Percentiles rank a stretch among this genome's conserved stretches.
Conservation (phyloP, 1,140 invertebrate genomes). For the Argopecten irradians region DNA sequence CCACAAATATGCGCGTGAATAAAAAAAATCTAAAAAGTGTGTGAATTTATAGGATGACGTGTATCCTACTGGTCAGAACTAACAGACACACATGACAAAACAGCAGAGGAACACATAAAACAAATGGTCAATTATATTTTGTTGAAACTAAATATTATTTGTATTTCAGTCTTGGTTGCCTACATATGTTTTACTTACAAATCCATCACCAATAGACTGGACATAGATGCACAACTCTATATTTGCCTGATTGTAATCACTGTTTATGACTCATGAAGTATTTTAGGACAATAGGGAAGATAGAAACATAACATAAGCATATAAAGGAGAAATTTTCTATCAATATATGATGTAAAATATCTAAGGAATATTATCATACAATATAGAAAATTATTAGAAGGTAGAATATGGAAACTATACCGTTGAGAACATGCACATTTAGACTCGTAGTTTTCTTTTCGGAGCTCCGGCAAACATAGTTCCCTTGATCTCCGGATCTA, state of each 20-base stretch:
- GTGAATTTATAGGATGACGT: not conserved
- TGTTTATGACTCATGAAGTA: too few species aligned
- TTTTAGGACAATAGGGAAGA: not conserved
- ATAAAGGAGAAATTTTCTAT: not conserved
- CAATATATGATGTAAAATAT: too few species aligned
- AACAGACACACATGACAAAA: not conserved
- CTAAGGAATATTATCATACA: not conserved
- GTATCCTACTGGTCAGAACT: not conserved
- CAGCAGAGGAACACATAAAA: not conserved
- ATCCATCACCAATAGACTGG: too few species aligned
- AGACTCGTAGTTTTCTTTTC: constrained; percentile 36
- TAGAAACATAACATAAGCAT: not conserved
- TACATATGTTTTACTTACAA: too few species aligned
- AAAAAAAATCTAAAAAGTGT: not conserved
- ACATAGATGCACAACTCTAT: too few species aligned
- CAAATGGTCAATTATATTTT: not conserved
- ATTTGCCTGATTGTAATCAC: too few species aligned
- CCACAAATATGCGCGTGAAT: not conserved
- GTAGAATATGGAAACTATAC: constrained; percentile 25
- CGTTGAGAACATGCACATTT: constrained; percentile 31
- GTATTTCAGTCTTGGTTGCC: too few species aligned
- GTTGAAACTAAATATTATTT: too few species aligned
- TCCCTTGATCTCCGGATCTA: not conserved
- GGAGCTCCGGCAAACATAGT: not conserved
- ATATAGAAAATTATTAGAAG: not conserved